Evolutionary conservation across 2,797 vertebrate genomes (phyloP).

Genomic region (Carapus acus): DNA sequence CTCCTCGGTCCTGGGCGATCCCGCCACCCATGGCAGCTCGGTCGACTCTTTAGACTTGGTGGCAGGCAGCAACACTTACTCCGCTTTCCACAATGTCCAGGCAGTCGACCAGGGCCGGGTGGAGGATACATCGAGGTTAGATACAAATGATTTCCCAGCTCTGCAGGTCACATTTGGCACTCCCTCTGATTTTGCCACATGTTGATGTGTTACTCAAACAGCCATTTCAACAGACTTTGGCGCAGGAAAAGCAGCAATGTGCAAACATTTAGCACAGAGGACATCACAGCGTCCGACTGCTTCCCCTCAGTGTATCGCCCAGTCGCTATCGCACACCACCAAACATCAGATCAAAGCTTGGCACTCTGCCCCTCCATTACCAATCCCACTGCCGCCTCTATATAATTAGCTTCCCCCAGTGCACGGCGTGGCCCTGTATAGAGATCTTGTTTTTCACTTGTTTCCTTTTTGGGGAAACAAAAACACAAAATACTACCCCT

Average conservation of each 20-base stretch:
- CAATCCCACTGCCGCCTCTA: conserved; percentile 43
- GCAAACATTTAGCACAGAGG: conserved; percentile 60
- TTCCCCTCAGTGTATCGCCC: conserved; percentile 38
- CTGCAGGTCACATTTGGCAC: conserved; percentile 21
- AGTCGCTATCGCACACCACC: conserved; percentile 51
- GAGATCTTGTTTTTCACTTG: conserved; percentile 22
- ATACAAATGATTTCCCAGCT: neutral
- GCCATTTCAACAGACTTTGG: conserved; percentile 32
- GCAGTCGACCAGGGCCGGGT: conserved; percentile 28
- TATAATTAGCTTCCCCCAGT: conserved; percentile 55
- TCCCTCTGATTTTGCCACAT: conserved; percentile 11
- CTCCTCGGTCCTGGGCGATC: conserved; percentile 22
- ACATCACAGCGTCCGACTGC: conserved; percentile 47
- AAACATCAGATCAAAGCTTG: conserved; percentile 58
- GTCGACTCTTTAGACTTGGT: conserved; percentile 39
- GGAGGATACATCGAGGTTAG: conserved; percentile 42
- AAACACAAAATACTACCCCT: conserved; percentile 40
- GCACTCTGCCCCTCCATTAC: conserved; percentile 55
- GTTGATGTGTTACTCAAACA: conserved; percentile 29
- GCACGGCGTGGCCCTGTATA: conserved; percentile 34
- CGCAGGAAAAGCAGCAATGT: conserved; percentile 50
- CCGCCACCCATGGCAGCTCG: conserved; percentile 21
- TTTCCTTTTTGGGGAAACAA: conserved; percentile 59
- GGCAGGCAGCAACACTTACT: conserved; percentile 19
- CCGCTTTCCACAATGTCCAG: conserved; percentile 16